Evolutionary conservation across 37 sponge, comb jelly and placozoan species (phyloP).

Genomic region (Halisarca cf. caerulea): DNA sequence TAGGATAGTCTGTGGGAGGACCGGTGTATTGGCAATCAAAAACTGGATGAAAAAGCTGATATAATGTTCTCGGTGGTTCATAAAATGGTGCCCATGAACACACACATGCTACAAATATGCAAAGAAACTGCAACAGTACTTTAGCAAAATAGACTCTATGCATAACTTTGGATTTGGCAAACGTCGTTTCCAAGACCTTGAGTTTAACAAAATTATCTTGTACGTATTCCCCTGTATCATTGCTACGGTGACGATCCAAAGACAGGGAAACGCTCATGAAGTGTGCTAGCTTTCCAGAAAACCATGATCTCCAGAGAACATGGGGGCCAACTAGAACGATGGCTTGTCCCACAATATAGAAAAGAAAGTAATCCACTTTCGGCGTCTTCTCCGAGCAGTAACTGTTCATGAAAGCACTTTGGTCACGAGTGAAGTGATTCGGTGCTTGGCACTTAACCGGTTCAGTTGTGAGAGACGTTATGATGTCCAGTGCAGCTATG

Average conservation of each 20-base stretch:
- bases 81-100: background rate
- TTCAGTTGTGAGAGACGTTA: background rate
- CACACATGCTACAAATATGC: background rate
- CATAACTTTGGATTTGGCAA: background rate
- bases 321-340: background rate
- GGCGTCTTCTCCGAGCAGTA: conserved; percentile 8
- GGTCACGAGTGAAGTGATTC: background rate
- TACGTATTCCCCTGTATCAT: background rate
- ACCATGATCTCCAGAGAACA: background rate
- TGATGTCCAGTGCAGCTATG: background rate
- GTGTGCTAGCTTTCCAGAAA: background rate
- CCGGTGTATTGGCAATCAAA: too few relatives aligned
- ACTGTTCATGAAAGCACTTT: background rate
- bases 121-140: background rate
- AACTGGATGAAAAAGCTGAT: too few relatives aligned
- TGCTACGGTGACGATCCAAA: background rate
- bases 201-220: background rate
- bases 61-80: background rate
- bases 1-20: too few relatives aligned
- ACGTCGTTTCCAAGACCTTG: background rate
- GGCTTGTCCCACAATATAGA: background rate
- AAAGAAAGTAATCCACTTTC: background rate
- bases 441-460: background rate
- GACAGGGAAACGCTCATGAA: background rate
- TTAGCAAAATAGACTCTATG: background rate